Evolutionary conservation across 2,113 vertebrate genomes (phyloP).

Genomic region (Solea senegalensis): DNA sequence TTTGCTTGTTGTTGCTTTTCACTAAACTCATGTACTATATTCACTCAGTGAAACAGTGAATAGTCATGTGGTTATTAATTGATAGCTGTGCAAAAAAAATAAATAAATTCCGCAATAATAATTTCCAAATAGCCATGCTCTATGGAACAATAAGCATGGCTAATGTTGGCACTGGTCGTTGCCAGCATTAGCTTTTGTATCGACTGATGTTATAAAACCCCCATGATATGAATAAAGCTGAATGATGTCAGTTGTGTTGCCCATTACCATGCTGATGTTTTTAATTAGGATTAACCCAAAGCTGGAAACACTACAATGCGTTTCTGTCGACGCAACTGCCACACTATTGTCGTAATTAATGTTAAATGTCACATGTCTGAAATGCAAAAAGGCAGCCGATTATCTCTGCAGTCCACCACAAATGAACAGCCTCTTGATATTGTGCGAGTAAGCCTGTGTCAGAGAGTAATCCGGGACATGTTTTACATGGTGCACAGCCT

Average conservation of each 20-base stretch:
- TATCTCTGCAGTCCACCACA: conserved; percentile 31
- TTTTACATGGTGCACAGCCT: conserved; percentile 1
- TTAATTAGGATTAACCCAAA: conserved; percentile 45
- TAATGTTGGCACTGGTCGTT: conserved; percentile 44
- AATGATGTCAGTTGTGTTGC: conserved; percentile 26
- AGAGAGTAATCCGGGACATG: neutral
- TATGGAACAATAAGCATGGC: conserved; percentile 54
- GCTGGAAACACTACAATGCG: conserved; percentile 13
- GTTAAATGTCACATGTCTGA: conserved; percentile 37
- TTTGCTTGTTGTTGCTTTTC: neutral
- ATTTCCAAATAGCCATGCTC: conserved; percentile 33
- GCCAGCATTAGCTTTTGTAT: conserved; percentile 20
- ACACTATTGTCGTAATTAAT: conserved; percentile 29
- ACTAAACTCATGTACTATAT: too few relatives aligned
- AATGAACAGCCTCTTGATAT: conserved; percentile 10
- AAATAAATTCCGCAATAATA: neutral
- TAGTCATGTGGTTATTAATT: conserved; percentile 27
- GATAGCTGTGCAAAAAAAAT: conserved; percentile 7
- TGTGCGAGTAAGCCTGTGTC: conserved; percentile 8
- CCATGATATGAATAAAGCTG: conserved; percentile 44
- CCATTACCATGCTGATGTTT: conserved; percentile 28
- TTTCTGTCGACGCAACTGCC: conserved; percentile 7
- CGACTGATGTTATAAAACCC: conserved; percentile 34
- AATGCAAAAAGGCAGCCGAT: conserved; percentile 28
- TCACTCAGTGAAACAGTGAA: neutral